These are phyloP conservation scores for Heterodera schachtii DNA, from an alignment of 1,140 invertebrate genomes.

Conservation along the genomic window DNA sequence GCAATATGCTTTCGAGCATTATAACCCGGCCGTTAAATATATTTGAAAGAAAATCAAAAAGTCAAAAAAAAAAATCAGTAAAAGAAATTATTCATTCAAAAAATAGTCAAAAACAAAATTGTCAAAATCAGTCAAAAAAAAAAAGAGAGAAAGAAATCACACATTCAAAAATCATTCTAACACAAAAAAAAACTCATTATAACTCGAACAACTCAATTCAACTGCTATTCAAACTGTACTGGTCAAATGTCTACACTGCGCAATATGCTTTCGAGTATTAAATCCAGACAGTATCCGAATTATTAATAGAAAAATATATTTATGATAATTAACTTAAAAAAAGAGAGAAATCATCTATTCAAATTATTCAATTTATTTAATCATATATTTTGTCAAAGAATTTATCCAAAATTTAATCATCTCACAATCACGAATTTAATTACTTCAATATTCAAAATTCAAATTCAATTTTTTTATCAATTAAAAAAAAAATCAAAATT, in stretches of 20 bases:
- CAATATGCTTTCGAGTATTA: conserved; percentile 3
- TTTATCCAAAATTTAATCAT: too few species aligned
- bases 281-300: not conserved
- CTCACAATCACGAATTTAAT: not conserved
- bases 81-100: not conserved
- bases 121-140: not conserved
- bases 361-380: too few species aligned
- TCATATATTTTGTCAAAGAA: too few species aligned
- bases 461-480: not conserved
- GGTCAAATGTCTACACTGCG: not conserved
- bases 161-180: too few species aligned
- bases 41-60: not conserved
- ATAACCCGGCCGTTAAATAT: not conserved
- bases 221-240: not conserved
- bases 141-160: too few species aligned
- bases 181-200: not conserved
- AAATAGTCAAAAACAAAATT: not conserved
- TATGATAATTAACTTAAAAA: too few species aligned
- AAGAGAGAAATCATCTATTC: too few species aligned
- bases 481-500: too few species aligned
- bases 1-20: conserved; percentile 5
- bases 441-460: not conserved
- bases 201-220: not conserved
- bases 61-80: not conserved
- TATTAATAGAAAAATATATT: too few species aligned